Base-by-base conservation (phyloP, 2,113 vertebrate genomes). In the Protomyctophum bolini region DNA sequence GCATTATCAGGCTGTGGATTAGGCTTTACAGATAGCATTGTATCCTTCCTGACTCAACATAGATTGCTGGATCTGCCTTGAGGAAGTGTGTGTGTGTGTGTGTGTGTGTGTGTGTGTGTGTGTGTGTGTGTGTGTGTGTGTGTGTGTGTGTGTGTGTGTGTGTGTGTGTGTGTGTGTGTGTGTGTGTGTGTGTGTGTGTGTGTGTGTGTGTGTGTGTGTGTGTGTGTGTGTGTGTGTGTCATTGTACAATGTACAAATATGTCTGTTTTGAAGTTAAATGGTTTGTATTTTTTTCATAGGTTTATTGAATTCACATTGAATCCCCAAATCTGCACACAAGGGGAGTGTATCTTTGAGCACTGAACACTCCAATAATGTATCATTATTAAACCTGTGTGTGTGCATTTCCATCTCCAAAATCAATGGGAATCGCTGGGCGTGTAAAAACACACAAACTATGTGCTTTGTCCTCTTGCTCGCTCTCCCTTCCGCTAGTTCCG, bases 1-100 rank as follows among this genome's bases (percentile, higher is more conserved):
- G 65, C 63, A 41, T 41, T 41, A 41, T 41, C 33, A 41, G 33
- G 73, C 70, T 61, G 62, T 70, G 75, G 77, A 83, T 78, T 71
- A 82, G 70, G 15, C 61, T 57, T 46, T 66, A 62, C 47, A 83
- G 80, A 83, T 83, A 66, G 76, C 70, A 69, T 64, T 77, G 75
- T 72, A 65, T 75, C 79, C 68, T 70, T 75, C 79, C 68, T 70
- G 59, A 68, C 73, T 74, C 71, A 76, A 21, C 15, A 74, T 76
- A 71, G 71, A 75, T 50, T 11, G 61, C 12, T 55, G 6, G 6
- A 10, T 14, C 52, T 55, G n/a, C 6, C n/a, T 57, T 70, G 14
- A 1, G 48, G 33, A 72, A 49, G 33, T 29, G 62, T 49, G 47
- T 70, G 59, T 51, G 71, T 9, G 58, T 62, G 66, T 66, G 73